Evolutionary conservation across 2,113 vertebrate genomes (phyloP).

Genomic region (Chamaea fasciata): DNA sequence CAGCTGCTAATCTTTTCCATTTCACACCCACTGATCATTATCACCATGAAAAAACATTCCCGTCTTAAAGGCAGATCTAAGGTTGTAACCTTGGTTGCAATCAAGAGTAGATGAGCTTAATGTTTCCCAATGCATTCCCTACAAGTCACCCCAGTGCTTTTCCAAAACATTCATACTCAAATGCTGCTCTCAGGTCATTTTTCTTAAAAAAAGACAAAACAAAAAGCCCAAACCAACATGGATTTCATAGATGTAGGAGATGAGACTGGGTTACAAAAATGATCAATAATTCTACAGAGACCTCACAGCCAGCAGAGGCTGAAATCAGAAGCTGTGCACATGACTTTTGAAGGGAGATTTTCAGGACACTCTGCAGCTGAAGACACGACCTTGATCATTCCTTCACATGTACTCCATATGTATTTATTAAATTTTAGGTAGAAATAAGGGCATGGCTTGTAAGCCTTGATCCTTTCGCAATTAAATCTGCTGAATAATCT

Average conservation of each 20-base stretch:
- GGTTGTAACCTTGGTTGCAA: background rate
- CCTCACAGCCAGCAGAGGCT: background rate
- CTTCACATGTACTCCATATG: rapidly evolving
- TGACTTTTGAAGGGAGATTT: background rate
- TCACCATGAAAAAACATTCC: background rate
- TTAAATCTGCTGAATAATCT: background rate
- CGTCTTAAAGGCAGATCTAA: constrained; percentile 36
- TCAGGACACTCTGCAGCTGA: background rate
- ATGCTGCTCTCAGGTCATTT: background rate
- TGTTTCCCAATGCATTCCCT: background rate
- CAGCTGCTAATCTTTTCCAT: constrained; percentile 44
- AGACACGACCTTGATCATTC: background rate
- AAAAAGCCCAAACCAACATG: rapidly evolving
- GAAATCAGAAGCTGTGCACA: background rate
- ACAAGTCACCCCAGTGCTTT: background rate
- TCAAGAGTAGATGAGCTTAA: background rate
- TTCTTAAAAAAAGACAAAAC: background rate
- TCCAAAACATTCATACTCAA: background rate
- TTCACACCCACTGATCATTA: constrained; percentile 49
- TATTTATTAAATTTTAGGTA: background rate
- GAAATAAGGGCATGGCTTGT: background rate
- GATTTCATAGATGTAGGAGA: background rate
- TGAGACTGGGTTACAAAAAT: rapidly evolving
- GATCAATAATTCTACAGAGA: background rate
- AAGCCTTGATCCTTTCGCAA: background rate